These are phyloP conservation scores for Drosophila subsilvestris DNA, from an alignment of 2,888 invertebrate species.

Conservation along the genomic window DNA sequence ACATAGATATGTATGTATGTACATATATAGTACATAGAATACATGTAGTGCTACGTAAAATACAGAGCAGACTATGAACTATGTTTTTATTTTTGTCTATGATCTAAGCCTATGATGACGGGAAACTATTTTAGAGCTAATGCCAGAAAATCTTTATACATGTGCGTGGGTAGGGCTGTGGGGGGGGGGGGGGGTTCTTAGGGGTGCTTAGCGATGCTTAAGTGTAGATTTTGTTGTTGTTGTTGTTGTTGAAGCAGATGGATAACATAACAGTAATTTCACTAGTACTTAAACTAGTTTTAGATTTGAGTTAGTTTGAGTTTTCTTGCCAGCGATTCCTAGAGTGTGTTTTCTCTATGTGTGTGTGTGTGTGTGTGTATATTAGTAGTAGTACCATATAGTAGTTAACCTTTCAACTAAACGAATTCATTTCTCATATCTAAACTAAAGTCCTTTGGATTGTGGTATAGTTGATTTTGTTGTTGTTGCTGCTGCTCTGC, in stretches of 20 bases:
- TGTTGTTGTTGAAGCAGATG: slow-evolving; percentile 63
- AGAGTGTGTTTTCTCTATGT: not conserved
- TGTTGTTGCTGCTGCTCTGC: slow-evolving; percentile 24
- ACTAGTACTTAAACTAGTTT: slow-evolving; percentile 61
- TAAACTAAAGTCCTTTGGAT: slow-evolving; percentile 83
- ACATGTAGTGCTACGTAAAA: not conserved
- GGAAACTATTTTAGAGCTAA: not conserved
- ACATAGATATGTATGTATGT: too few species aligned
- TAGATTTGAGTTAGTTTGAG: slow-evolving; percentile 39
- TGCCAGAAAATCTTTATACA: not conserved
- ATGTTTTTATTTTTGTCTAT: not conserved
- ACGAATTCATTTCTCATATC: slow-evolving; percentile 46
- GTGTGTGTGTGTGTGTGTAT: slow-evolving; percentile 3
- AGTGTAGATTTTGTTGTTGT: not conserved
- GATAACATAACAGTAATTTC: slow-evolving; percentile 49
- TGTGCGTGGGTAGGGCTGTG: not conserved
- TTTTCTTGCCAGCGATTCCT: slow-evolving; percentile 33
- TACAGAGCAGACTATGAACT: not conserved
- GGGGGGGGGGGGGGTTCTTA: too few species aligned
- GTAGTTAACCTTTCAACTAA: slow-evolving; percentile 61
- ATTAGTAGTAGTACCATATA: slow-evolving; percentile 35
- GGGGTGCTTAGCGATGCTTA: not conserved
- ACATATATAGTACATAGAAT: not conserved
- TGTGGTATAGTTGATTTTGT: slow-evolving; percentile 72
- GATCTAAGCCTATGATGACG: not conserved